Percentiles rank a stretch among this genome's conserved stretches.
Evolutionary conservation across 2,113 vertebrate genomes (phyloP).

Genomic region (Helogale parvula): DNA sequence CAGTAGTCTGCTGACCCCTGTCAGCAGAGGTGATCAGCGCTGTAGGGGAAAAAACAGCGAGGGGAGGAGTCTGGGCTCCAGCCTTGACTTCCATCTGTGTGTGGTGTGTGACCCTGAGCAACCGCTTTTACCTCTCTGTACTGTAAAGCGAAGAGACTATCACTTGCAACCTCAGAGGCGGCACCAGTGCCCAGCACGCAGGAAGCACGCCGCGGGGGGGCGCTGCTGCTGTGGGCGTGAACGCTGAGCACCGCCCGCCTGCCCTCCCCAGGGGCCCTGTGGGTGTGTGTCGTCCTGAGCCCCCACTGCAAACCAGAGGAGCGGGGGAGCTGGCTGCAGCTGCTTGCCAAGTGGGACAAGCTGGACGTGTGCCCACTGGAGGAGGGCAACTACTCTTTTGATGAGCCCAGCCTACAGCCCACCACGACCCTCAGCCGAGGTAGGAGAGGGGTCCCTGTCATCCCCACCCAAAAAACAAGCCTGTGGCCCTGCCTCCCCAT

Average conservation of each 20-base stretch:
- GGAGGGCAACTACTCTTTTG: slow-evolving; percentile 83
- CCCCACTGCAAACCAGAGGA: slow-evolving; percentile 84
- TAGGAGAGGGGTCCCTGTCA: slow-evolving; percentile 53
- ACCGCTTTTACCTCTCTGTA: background rate
- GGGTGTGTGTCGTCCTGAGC: slow-evolving; percentile 85
- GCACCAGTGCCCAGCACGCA: background rate
- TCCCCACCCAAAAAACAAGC: background rate
- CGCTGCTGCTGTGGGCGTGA: background rate
- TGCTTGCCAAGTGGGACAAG: slow-evolving; percentile 82
- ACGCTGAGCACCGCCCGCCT: background rate
- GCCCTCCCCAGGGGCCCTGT: slow-evolving; percentile 80
- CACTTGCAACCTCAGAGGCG: background rate
- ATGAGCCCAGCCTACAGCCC: slow-evolving; percentile 58
- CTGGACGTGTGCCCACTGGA: slow-evolving; percentile 83
- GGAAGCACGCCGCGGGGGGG: accelerated
- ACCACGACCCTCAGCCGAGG: slow-evolving; percentile 63
- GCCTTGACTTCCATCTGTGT: background rate
- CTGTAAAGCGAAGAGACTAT: background rate
- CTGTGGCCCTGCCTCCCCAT: background rate
- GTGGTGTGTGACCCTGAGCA: background rate
- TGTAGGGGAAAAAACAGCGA: background rate
- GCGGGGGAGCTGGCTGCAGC: slow-evolving; percentile 81
- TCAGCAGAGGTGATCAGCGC: background rate
- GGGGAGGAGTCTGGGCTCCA: background rate
- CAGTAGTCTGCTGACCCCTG: background rate